phyloP scores from a whole-genome alignment of 2,113 vertebrate genomes.

The Fulica atra region DNA sequence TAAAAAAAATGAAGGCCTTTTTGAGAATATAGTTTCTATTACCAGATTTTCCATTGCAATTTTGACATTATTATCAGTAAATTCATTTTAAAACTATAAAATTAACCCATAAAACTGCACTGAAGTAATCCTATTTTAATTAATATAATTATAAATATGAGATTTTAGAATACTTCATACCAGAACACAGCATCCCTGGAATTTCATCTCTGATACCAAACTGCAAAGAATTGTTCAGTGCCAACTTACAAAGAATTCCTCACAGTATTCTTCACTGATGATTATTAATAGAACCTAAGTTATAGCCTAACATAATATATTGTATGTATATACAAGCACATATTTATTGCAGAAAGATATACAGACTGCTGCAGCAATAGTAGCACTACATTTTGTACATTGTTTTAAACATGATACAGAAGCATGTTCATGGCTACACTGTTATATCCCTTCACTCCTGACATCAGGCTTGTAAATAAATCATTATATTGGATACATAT shows the following conservation, averaged over 20 bases:
- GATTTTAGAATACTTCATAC: background rate
- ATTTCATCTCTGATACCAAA: background rate
- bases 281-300: background rate
- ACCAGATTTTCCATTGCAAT: background rate
- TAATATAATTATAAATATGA: background rate
- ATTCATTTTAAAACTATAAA: background rate
- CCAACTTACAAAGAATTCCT: background rate
- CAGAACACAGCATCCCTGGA: background rate
- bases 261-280: background rate
- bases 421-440: background rate
- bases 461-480: background rate
- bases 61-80: background rate
- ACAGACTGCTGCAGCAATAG: background rate
- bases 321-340: background rate
- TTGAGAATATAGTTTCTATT: background rate
- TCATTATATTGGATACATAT: background rate
- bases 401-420: background rate
- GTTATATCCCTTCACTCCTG: background rate
- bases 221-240: background rate
- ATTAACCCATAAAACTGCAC: background rate
- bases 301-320: background rate
- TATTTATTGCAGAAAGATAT: background rate
- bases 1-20: background rate
- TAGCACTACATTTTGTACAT: background rate
- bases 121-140: background rate